Conservation (phyloP, 1,140 invertebrate genomes). For the Eupristina koningsbergeri region DNA sequence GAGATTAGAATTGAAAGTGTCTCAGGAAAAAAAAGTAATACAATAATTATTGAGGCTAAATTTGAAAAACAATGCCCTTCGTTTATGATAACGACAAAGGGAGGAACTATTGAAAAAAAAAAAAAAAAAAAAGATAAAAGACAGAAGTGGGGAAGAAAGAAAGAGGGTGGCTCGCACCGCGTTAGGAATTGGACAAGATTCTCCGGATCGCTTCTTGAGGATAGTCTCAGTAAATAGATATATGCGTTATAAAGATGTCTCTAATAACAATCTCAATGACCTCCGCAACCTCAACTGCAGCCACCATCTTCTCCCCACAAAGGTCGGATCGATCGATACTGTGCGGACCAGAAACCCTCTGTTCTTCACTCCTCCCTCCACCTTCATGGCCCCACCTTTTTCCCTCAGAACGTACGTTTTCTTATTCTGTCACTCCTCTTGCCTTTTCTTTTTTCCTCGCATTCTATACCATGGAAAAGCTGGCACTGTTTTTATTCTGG, state of each 20-base stretch:
- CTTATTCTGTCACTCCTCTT: conserved; percentile 49
- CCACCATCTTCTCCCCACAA: background rate
- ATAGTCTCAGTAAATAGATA: conserved; percentile 62
- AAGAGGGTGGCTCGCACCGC: background rate
- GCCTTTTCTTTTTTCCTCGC: background rate
- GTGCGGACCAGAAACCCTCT: conserved; percentile 65
- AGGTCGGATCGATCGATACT: conserved; percentile 72
- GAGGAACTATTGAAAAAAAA: too few relatives aligned
- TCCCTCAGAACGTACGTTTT: conserved; percentile 46
- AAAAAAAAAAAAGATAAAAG: too few relatives aligned
- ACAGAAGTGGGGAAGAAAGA: background rate
- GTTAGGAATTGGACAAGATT: conserved; percentile 34
- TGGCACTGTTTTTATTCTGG: conserved; percentile 19
- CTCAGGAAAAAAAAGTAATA: too few relatives aligned
- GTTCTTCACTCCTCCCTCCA: conserved; percentile 45
- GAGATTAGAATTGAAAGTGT: too few relatives aligned
- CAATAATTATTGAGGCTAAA: too few relatives aligned
- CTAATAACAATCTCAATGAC: conserved; percentile 70
- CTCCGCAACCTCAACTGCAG: conserved; percentile 40
- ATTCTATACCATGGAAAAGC: conserved; percentile 12
- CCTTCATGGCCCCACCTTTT: conserved; percentile 52
- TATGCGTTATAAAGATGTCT: conserved; percentile 59
- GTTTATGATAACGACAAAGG: too few relatives aligned
- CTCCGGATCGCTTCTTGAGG: conserved; percentile 55
- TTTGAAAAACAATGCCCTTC: background rate